phyloP scores from a whole-genome alignment of 2,113 vertebrate genomes.

The Barnardius zonarius region DNA sequence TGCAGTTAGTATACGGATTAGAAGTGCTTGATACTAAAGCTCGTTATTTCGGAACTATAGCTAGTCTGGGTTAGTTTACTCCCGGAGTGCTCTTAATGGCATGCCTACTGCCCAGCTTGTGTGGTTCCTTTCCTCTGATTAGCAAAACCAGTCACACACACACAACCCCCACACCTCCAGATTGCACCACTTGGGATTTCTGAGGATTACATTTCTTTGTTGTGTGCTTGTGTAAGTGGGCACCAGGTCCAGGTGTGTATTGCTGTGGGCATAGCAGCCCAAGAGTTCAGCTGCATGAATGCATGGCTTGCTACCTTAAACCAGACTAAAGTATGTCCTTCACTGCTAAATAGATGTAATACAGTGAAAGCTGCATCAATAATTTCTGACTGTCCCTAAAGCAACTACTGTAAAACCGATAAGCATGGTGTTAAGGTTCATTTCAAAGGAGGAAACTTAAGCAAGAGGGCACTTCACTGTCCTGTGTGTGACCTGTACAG shows the following conservation, averaged over 20 bases:
- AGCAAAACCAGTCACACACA: neutral
- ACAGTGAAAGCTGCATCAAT: neutral
- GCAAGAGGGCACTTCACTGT: neutral
- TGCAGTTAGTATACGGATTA: neutral
- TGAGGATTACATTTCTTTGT: neutral
- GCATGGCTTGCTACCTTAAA: neutral
- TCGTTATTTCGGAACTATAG: neutral
- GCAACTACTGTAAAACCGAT: neutral
- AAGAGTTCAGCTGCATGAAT: neutral
- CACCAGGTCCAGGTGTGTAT: neutral
- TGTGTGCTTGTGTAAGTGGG: neutral
- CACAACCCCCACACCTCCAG: too few species aligned
- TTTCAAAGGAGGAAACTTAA: neutral
- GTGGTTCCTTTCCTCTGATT: neutral
- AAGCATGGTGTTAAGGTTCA: neutral
- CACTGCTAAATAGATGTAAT: neutral
- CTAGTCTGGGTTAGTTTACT: neutral
- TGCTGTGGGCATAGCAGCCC: neutral
- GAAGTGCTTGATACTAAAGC: neutral
- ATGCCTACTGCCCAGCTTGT: neutral
- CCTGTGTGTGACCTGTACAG: neutral
- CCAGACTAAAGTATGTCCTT: neutral
- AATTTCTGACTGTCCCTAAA: neutral
- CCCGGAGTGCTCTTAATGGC: neutral
- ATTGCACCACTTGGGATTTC: neutral